Percentiles rank a stretch among this genome's conserved stretches.
Conservation (phyloP, 2,888 invertebrate genomes). For the Agrochola macilenta region DNA sequence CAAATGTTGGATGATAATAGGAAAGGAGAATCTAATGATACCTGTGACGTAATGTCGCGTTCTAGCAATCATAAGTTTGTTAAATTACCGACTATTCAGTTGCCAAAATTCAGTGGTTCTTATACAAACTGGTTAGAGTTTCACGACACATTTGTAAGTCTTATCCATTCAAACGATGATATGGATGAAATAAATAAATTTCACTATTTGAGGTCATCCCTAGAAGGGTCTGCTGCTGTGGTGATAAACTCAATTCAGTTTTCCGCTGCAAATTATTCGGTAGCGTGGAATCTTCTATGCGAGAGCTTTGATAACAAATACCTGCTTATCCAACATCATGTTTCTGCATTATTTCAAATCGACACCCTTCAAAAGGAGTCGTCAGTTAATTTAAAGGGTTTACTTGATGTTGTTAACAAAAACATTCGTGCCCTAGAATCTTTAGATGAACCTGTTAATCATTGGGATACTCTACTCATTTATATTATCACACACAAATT, state of each 20-base stretch:
- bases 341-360: slow-evolving; percentile 2
- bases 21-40: neutral
- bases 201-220: neutral
- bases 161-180: neutral
- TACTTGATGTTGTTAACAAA: slow-evolving; percentile 3
- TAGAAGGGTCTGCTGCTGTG: neutral
- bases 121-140: neutral
- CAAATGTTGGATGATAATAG: neutral
- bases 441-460: neutral
- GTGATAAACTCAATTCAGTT: slow-evolving; percentile 3
- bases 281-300: neutral
- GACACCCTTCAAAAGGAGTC: neutral
- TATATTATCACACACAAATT: neutral
- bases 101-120: neutral
- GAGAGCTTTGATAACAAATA: neutral
- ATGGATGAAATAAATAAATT: neutral
- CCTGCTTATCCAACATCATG: neutral
- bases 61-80: slow-evolving; percentile 2
- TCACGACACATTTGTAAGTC: neutral
- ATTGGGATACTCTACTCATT: too few species aligned
- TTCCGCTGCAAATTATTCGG: neutral
- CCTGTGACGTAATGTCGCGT: neutral
- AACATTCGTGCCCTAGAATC: neutral
- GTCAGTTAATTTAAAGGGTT: neutral
- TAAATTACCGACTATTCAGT: too few species aligned